phyloP scores from a whole-genome alignment of 2,113 vertebrate genomes.

The Phyllopteryx taeniolatus region DNA sequence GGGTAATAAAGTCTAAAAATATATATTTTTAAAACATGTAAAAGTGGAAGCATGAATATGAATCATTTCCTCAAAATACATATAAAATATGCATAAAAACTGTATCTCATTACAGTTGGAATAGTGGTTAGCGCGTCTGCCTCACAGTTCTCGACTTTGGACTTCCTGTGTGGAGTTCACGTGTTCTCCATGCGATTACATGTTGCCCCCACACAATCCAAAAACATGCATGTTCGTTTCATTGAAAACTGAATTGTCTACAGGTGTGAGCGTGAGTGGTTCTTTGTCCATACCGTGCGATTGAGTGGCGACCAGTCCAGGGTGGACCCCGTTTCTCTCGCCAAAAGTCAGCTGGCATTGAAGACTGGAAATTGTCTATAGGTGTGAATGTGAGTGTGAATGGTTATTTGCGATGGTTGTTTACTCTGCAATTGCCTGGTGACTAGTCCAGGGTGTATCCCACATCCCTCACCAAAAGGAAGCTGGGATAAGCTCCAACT shows the following conservation, averaged over 20 bases:
- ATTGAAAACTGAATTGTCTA: too few relatives aligned
- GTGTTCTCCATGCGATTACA: background rate
- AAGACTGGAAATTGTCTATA: too few relatives aligned
- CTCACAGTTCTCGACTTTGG: background rate
- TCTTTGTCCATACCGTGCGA: background rate
- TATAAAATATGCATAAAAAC: background rate
- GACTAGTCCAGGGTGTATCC: background rate
- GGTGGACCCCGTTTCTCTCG: background rate
- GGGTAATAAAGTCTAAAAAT: too few relatives aligned
- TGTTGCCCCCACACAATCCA: background rate
- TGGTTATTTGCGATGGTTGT: background rate
- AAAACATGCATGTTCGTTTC: too few relatives aligned
- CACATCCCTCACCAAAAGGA: too few relatives aligned
- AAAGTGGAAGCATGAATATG: background rate
- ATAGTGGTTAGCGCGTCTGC: background rate
- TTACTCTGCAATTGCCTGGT: background rate
- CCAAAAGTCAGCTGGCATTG: too few relatives aligned
- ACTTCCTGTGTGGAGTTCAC: background rate
- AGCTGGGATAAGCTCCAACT: too few relatives aligned
- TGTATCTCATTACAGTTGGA: background rate
- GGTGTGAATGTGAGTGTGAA: too few relatives aligned
- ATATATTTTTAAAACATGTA: background rate
- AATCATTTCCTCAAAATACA: background rate
- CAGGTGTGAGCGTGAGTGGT: too few relatives aligned
- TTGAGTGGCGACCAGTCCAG: background rate